Conservation (phyloP, 2,888 invertebrate species). For the Galeruca laticollis region DNA sequence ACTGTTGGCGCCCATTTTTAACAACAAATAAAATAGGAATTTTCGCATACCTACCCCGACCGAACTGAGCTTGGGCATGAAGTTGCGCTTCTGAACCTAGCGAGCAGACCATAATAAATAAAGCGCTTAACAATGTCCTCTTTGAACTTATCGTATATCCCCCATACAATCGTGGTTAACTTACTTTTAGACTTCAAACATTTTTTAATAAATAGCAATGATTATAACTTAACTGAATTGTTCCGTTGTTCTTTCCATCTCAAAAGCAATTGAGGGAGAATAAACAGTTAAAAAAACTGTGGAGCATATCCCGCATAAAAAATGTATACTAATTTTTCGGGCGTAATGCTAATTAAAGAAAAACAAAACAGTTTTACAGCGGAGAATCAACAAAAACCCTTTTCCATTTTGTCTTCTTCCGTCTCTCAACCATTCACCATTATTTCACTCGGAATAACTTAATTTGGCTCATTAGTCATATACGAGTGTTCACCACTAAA, state of each 20-base stretch:
- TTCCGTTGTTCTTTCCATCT: not conserved
- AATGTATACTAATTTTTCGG: constrained; percentile 16
- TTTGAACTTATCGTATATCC: too few relatives aligned
- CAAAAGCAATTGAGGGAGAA: constrained; percentile 12
- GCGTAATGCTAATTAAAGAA: constrained; percentile 31
- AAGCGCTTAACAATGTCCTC: too few relatives aligned
- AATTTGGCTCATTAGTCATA: constrained; percentile 33
- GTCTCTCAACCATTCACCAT: constrained; percentile 21
- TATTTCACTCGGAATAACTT: constrained; percentile 29
- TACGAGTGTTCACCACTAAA: constrained; percentile 14
- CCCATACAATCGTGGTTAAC: too few relatives aligned
- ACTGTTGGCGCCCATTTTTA: too few relatives aligned
- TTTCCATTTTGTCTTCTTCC: constrained; percentile 26
- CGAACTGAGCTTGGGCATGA: too few relatives aligned
- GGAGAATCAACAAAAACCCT: constrained; percentile 30
- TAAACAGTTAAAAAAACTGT: constrained; percentile 13
- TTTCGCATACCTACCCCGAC: too few relatives aligned
- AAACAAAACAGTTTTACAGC: constrained; percentile 30
- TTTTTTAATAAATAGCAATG: not conserved
- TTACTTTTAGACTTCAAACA: too few relatives aligned
- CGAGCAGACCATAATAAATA: too few relatives aligned
- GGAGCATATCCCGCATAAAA: constrained; percentile 3
- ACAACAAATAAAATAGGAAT: too few relatives aligned
- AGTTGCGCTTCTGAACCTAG: too few relatives aligned
- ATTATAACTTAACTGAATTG: not conserved